Evolutionary conservation across 2,888 invertebrate genomes (phyloP).

Genomic region (Phalera bucephala): DNA sequence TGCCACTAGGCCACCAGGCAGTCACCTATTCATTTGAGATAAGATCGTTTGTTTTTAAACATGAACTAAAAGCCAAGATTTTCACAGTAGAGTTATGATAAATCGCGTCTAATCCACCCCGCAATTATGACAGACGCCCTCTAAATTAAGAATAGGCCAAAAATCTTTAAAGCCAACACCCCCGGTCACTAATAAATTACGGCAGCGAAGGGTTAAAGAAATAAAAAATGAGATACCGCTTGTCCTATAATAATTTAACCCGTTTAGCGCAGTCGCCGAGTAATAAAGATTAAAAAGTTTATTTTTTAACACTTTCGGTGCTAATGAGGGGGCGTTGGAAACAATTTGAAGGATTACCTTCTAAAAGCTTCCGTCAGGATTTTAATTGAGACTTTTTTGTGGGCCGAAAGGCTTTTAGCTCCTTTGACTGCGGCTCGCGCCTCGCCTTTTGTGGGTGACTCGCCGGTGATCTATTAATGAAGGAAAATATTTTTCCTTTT

Average conservation of each 20-base stretch:
- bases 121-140: slow-evolving; percentile 61
- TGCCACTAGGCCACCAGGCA: no score
- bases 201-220: slow-evolving; percentile 65
- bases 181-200: slow-evolving; percentile 71
- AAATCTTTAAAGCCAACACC: slow-evolving; percentile 62
- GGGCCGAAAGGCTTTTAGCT: slow-evolving; percentile 79
- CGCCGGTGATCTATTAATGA: slow-evolving; percentile 78
- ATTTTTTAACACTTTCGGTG: slow-evolving; percentile 83
- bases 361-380: slow-evolving; percentile 83
- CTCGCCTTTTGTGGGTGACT: slow-evolving; percentile 63
- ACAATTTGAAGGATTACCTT: slow-evolving; percentile 83
- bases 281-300: slow-evolving; percentile 84
- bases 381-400: slow-evolving; percentile 83
- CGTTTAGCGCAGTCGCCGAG: slow-evolving; percentile 78
- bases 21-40: no score
- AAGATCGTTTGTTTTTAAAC: no score
- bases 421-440: slow-evolving; percentile 56
- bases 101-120: slow-evolving; percentile 56
- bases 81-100: slow-evolving; percentile 29
- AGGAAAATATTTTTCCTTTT: slow-evolving; percentile 58
- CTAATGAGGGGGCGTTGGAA: slow-evolving; percentile 83
- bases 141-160: slow-evolving; percentile 68
- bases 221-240: slow-evolving; percentile 72
- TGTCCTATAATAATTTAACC: slow-evolving; percentile 80
- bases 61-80: no score